Evolutionary conservation across 2,888 invertebrate genomes (phyloP), one percentile per base, ranked within the genome.

Genomic region (Torymus auratus): DNA sequence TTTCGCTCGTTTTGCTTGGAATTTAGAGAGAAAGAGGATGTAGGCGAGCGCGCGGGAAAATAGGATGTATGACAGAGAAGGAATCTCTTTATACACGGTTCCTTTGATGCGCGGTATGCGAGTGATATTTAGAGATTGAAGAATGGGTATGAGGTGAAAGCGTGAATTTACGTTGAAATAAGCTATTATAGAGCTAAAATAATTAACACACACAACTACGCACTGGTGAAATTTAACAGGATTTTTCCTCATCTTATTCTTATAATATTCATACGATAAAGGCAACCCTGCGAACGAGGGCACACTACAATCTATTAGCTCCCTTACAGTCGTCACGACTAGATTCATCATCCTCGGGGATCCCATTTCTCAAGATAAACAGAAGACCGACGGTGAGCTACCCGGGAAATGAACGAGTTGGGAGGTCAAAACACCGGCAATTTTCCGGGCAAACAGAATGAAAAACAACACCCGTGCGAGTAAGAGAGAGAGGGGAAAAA

Each of bases 401-500:
- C 17, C 17, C 17, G 68, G 20, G 56, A 62, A 58, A 50, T 56
- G 41, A 7, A 41, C 41, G 41, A 28, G 53, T 20, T 14, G 50
- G 20, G 28, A 12, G 17, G 20, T 10, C 20, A 13, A 71, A 60
- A 68, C 28, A 65, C n/a, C 60, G 28, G 62, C 65, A 78, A 60
- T 78, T 71, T 78, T 71, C 53, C 20, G 20, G 20, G 65, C 20
- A 65, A 71, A 77, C 50, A 70, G 28, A 77, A 64, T 62, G 23
- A 70, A 68, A 69, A n/a, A 62, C 2, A 69, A 17, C 17, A 60
- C 41, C 17, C 14, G 1, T 2, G 15, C 15, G 11, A 56, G 67
- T 52, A n/a, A 28, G 15, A 41, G 11, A n/a, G 53, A 68, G 13
- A 15, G 23, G 3, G 50, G 23, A 52, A 28, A 14, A 65, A 74